Evolutionary conservation across 2,888 invertebrate genomes (phyloP), one percentile per base, ranked within the genome.

Genomic region (Scaptomyza tumidula): DNA sequence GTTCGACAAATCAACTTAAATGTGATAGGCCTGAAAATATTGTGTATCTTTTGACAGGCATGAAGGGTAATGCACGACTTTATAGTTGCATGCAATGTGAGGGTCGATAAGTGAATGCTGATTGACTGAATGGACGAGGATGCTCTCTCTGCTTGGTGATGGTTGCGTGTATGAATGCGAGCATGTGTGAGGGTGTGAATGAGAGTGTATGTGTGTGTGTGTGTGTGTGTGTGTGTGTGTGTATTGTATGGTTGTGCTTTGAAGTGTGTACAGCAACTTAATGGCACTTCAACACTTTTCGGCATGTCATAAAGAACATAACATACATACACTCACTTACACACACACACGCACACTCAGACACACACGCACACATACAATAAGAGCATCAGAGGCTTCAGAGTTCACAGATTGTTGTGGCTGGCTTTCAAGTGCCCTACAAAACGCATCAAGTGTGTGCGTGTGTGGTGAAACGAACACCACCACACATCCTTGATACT

Each of bases 281-380:
- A 86, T 86, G 87, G 78, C 82, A 78, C 87, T 86, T 76, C 56
- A 86, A 86, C 85, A 85, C 85, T 85, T 83, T 84, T 86, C 65
- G 86, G 83, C 80, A 82, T 85, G 85, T 82, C 82, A 78, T 85
- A 85, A 82, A 82, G 82, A 85, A 79, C 82, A 81, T 60, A 70
- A 57, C 66, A 68, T 64, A 56, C 63, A 56, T 49, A 44, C 39
- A 61, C 29, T 57, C 58, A 49, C 66, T 19, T 31, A 52, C 48
- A 64, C 68, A 78, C 62, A 60, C 39, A 39, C 39, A 44, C 55
- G 48, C 14, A 31, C 24, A n/a, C 45, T 39, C 27, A 29, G 52
- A 74, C 60, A 65, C 39, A 44, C 55, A 50, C 14, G 27, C 24
- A n/a, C 45, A 44, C 27, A 29, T 52, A 74, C 60, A 65, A 70